Evolutionary conservation across 53 echinoderm and acorn worm species (phyloP).

Genomic region (Glandiceps talaboti): DNA sequence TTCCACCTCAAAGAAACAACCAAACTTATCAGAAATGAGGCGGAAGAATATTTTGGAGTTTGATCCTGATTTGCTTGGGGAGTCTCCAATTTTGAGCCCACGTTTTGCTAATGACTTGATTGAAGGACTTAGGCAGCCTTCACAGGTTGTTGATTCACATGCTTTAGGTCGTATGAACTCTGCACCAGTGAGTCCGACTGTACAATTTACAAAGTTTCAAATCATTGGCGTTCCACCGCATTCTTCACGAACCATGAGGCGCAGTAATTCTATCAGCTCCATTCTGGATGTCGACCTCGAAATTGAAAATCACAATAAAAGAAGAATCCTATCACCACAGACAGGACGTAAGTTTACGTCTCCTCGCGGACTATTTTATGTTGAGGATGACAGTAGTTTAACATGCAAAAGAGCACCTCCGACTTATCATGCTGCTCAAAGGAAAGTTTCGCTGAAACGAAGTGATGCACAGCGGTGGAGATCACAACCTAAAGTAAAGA

Average conservation of each 20-base stretch:
- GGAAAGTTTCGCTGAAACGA: no score
- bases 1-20: neutral
- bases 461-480: no score
- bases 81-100: neutral
- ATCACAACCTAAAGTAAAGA: no score
- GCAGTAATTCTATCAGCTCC: neutral
- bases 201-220: neutral
- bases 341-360: neutral
- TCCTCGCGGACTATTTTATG: neutral
- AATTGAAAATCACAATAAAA: neutral
- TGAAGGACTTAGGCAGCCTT: neutral
- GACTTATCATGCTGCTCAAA: neutral
- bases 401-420: neutral
- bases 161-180: neutral
- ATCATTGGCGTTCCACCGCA: neutral
- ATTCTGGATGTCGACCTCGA: neutral
- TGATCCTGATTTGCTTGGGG: neutral
- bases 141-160: neutral
- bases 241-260: neutral
- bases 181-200: neutral
- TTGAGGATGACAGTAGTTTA: neutral
- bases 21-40: neutral
- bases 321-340: neutral
- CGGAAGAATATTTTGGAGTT: neutral
- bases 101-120: neutral